Percentiles rank a stretch among this genome's conserved stretches.
phyloP scores from a whole-genome alignment of 2,797 vertebrate genomes.

The Atherinosoma microstoma region DNA sequence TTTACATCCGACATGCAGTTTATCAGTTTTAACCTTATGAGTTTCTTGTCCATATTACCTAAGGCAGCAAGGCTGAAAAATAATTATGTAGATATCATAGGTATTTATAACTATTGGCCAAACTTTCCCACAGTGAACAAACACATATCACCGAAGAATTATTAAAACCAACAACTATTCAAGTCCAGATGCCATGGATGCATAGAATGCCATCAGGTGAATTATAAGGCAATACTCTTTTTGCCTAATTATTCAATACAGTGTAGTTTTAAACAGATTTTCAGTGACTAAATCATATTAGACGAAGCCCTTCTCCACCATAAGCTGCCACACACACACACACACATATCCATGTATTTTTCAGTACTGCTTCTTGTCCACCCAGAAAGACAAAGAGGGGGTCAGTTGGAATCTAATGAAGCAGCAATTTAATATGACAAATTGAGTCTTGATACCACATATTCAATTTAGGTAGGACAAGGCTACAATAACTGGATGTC shows the following conservation, averaged over 20 bases:
- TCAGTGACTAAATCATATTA: constrained; percentile 21
- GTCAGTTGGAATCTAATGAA: constrained; percentile 71
- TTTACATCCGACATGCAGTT: not conserved
- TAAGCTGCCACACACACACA: not conserved
- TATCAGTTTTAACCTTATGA: too few relatives aligned
- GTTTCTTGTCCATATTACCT: not conserved
- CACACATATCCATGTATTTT: constrained; percentile 22
- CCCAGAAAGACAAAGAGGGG: constrained; percentile 42
- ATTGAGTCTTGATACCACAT: constrained; percentile 61
- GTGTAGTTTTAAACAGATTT: not conserved
- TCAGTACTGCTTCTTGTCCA: constrained; percentile 29
- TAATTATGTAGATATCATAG: not conserved
- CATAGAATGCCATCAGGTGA: not conserved
- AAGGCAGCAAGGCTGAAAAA: not conserved
- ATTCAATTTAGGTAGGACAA: constrained; percentile 54
- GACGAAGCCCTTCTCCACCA: constrained; percentile 18
- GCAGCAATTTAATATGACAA: constrained; percentile 61
- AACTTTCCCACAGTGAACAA: not conserved
- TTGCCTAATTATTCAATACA: not conserved
- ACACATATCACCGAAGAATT: not conserved
- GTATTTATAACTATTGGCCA: not conserved
- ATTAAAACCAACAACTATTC: not conserved
- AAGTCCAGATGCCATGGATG: not conserved
- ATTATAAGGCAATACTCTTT: not conserved
- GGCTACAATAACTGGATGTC: constrained; percentile 50